Conservation (phyloP, 2,888 invertebrate genomes). For the Drosophila emarginata region DNA sequence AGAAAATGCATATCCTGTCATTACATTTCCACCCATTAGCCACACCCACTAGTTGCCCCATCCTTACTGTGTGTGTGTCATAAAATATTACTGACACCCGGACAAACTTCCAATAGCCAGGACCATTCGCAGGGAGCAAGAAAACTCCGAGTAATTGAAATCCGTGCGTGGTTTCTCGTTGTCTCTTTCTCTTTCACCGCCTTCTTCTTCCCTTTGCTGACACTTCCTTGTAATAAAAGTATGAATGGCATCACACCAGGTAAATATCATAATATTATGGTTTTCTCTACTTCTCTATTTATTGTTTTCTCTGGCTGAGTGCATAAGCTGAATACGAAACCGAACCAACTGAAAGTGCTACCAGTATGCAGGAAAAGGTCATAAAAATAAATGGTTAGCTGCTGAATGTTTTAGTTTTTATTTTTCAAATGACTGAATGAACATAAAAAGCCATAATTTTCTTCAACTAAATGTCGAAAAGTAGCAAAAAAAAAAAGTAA, state of each 20-base stretch:
- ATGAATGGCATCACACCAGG: constrained; percentile 44
- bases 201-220: constrained; percentile 15
- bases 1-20: constrained; percentile 53
- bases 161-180: constrained; percentile 29
- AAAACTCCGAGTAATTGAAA: constrained; percentile 57
- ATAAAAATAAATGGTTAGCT: constrained; percentile 35
- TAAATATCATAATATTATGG: constrained; percentile 22
- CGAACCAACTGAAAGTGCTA: constrained; percentile 22
- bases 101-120: constrained; percentile 37
- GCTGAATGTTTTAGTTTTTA: background rate
- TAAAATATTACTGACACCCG: constrained; percentile 60
- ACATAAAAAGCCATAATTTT: background rate
- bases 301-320: constrained; percentile 15
- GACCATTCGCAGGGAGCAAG: background rate
- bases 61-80: constrained; percentile 43
- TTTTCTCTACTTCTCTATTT: background rate
- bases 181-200: constrained; percentile 10
- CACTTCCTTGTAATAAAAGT: constrained; percentile 56
- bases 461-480: background rate
- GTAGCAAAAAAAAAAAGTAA: background rate
- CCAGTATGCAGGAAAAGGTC: constrained; percentile 18
- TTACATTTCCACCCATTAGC: constrained; percentile 72
- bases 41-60: constrained; percentile 23
- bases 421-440: background rate
- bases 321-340: constrained; percentile 13